Evolutionary conservation across 2,888 invertebrate genomes (phyloP).

Genomic region (Acrobasis consociella): DNA sequence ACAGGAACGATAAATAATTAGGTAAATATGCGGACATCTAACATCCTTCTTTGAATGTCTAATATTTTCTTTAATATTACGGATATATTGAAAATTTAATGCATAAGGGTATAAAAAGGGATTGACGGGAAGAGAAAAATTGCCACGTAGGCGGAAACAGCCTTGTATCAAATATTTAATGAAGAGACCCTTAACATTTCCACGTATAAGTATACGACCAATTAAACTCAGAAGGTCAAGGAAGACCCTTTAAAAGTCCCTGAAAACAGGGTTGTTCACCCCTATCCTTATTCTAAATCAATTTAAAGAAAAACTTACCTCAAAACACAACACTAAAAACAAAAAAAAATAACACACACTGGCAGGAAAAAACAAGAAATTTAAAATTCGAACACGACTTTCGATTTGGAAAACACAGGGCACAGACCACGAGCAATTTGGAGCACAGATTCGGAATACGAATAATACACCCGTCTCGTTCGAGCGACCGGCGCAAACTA

Average conservation of each 20-base stretch:
- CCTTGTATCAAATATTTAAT: neutral
- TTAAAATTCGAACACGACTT: conserved; percentile 9
- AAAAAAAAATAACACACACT: conserved; percentile 10
- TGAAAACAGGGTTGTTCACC: neutral
- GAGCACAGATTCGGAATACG: conserved; percentile 9
- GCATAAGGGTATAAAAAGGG: neutral
- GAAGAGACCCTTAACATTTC: neutral
- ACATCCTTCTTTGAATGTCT: too few species aligned
- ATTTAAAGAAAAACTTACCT: conserved; percentile 14
- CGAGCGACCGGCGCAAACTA: conserved; percentile 16
- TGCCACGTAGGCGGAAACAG: neutral
- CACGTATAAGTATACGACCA: neutral
- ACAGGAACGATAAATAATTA: too few species aligned
- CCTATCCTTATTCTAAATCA: conserved; percentile 3
- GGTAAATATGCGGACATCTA: too few species aligned
- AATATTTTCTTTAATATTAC: too few species aligned
- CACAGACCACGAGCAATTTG: conserved; percentile 11
- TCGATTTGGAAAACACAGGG: conserved; percentile 9
- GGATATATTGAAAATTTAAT: too few species aligned
- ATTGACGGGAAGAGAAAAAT: neutral
- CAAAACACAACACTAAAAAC: neutral
- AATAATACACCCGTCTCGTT: conserved; percentile 1
- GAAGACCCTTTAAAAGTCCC: neutral
- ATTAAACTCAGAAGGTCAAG: neutral
- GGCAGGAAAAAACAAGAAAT: neutral